Conservation (phyloP, 2,113 vertebrate genomes). For the Vimba vimba region DNA sequence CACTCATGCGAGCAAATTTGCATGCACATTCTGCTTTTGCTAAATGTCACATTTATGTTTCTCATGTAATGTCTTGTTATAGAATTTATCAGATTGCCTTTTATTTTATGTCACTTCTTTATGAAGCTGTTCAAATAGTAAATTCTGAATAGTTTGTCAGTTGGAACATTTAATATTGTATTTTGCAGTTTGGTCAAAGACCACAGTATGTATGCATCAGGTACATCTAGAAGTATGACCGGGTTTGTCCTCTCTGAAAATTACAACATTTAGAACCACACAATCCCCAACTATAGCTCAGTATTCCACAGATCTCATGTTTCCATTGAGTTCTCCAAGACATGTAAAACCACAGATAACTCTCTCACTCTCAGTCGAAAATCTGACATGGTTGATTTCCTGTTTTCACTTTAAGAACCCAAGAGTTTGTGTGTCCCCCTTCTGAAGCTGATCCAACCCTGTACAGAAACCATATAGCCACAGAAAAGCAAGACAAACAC, state of each 20-base stretch:
- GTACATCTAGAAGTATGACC: background rate
- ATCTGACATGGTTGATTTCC: slow-evolving; percentile 36
- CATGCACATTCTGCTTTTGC: slow-evolving; percentile 8
- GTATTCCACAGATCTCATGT: slow-evolving; percentile 18
- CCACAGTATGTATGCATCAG: background rate
- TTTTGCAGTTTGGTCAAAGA: background rate
- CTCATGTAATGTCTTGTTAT: background rate
- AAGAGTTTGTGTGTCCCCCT: slow-evolving; percentile 26
- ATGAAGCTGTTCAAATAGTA: background rate
- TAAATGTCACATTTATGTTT: background rate
- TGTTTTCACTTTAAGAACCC: slow-evolving; percentile 50
- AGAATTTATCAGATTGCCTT: background rate
- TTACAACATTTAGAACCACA: slow-evolving; percentile 27
- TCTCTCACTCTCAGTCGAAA: slow-evolving; percentile 9
- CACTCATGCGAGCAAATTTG: slow-evolving; percentile 31
- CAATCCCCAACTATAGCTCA: slow-evolving; percentile 5
- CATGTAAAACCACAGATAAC: slow-evolving; percentile 11
- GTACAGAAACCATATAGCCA: slow-evolving; percentile 50
- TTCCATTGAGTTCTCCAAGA: slow-evolving; percentile 6
- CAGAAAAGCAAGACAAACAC: slow-evolving; percentile 32
- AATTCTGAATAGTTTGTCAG: background rate
- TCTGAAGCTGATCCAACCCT: slow-evolving; percentile 49
- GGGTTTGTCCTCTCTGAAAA: background rate
- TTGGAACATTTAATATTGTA: background rate
- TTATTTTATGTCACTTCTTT: no score